Evolutionary conservation across 92 coral and sea anemone species (phyloP), one percentile per base, ranked within the genome.

Genomic region (Meandrina meandrites): DNA sequence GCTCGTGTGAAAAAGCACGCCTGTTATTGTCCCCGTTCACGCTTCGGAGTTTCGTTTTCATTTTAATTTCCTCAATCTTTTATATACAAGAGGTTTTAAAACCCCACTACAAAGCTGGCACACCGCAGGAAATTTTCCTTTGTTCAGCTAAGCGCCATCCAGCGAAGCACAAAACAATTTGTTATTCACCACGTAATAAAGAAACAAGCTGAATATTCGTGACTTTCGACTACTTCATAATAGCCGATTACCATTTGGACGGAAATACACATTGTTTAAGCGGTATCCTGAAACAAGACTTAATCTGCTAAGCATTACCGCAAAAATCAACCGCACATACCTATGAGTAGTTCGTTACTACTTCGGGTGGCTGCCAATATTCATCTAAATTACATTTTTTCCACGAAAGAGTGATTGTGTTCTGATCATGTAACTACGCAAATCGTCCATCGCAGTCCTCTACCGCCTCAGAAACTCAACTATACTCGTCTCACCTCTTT

Each of bases 221-320:
- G 72, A 35, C 75, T 15, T 37, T 36, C 10, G 36, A 75, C 15
- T 35, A 34, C 57, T 35, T 56, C 73, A 78, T 57, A 73, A 34
- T 54, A 54, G 72, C 42, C 57, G 42, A 75, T 84, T n/a, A 74
- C 42, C 56, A 73, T 57, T 72, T 15, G 68, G 27, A 78, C 87
- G 79, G 71, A 83, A 83, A 54, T 54, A 32, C 57, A 8, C 51
- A 83, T 72, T 84, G 57, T 74, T 27, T 57, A 54, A 51, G 74
- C 80, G 58, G 80, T 58, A 56, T 73, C 80, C 80, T 56, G 71
- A 69, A 71, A 51, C 78, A 82, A 58, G 73, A 11, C 24, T 73
- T 74, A 56, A 74, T 84, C 80, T 56, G 40, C 62, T 74, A 56
- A 84, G 87, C 53, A 67, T 74, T 84, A 34, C 87, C 87, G 73